A percentile compares a stretch with the other conserved stretches of the same genome.
phyloP scores from a whole-genome alignment of 2,888 invertebrate genomes.

The Myopa testacea region DNA sequence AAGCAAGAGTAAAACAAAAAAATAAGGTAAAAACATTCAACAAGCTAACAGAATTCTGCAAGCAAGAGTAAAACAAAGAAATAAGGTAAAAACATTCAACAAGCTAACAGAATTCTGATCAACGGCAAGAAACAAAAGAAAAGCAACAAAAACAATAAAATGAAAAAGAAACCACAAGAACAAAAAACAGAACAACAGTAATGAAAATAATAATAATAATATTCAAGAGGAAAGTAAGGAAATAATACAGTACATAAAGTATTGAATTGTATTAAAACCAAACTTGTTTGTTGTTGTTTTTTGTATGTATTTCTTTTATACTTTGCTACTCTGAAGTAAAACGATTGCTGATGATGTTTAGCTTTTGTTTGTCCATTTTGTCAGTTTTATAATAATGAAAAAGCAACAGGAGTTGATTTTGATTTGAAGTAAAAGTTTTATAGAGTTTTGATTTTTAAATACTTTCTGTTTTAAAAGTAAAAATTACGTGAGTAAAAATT shows the following conservation, averaged over 20 bases:
- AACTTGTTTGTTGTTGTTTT: neutral
- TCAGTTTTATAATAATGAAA: neutral
- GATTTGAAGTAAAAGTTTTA: neutral
- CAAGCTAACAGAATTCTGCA: neutral
- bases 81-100: neutral
- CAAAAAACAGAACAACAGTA: neutral
- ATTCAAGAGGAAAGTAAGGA: neutral
- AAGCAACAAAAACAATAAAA: neutral
- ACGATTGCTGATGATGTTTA: neutral
- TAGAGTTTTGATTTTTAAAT: neutral
- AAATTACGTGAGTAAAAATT: neutral
- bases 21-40: neutral
- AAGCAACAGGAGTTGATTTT: neutral
- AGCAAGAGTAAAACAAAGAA: neutral
- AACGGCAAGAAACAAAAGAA: slow-evolving; percentile 1
- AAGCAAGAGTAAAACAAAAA: neutral
- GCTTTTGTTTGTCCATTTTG: no score
- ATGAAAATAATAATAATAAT: neutral
- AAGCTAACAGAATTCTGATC: neutral
- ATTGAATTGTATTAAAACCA: neutral
- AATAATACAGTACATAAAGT: neutral
- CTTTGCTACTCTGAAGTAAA: neutral
- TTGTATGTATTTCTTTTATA: neutral
- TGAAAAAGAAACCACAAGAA: neutral
- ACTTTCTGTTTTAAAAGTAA: neutral